These are phyloP conservation scores for Tachina grossa DNA, from an alignment of 2,888 invertebrate genomes.

Conservation along the genomic window DNA sequence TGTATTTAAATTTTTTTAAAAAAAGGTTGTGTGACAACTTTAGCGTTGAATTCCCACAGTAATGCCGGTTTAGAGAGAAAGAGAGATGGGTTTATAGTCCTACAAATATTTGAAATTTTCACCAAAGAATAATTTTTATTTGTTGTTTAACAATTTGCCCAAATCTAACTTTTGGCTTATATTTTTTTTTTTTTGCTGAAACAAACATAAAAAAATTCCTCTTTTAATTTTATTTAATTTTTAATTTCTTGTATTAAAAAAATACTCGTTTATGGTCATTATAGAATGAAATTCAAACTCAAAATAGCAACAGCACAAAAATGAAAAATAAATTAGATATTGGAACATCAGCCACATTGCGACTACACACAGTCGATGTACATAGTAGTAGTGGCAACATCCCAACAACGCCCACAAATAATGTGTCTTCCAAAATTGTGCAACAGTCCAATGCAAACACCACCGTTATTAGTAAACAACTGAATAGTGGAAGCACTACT, in stretches of 20 bases:
- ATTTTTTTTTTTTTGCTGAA: constrained; percentile 22
- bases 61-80: constrained; percentile 24
- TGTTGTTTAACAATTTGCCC: constrained; percentile 8
- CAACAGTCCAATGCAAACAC: constrained; percentile 26
- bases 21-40: no score
- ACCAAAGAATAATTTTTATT: constrained; percentile 1
- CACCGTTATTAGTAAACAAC: constrained; percentile 30
- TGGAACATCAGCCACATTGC: constrained; percentile 75
- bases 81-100: constrained; percentile 1
- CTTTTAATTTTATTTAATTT: constrained; percentile 44
- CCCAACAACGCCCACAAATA: constrained; percentile 29
- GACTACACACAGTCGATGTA: constrained; percentile 79
- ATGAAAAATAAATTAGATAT: constrained; percentile 57
- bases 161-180: constrained; percentile 59
- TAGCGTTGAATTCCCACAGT: not conserved
- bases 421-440: constrained; percentile 53
- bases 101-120: not conserved
- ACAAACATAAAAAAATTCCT: constrained; percentile 8
- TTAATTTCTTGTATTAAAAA: constrained; percentile 47
- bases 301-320: constrained; percentile 76
- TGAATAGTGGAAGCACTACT: constrained; percentile 57
- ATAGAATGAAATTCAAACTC: constrained; percentile 79
- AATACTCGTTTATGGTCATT: constrained; percentile 78
- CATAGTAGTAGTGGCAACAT: constrained; percentile 69
- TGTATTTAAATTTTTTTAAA: no score